Conservation (phyloP, 2,888 invertebrate species). For the Elmis aenea region DNA sequence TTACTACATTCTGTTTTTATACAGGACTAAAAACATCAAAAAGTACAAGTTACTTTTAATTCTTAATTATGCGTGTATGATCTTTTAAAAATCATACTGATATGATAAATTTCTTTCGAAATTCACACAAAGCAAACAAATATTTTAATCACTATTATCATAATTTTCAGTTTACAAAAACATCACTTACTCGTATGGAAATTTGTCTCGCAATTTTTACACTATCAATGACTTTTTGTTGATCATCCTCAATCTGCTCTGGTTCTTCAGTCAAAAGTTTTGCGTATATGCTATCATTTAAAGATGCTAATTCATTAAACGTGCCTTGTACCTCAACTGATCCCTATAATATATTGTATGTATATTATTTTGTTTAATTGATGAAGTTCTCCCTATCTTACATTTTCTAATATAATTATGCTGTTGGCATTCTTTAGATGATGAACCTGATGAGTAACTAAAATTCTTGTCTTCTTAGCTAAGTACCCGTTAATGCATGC, state of each 20-base stretch:
- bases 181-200: conserved; percentile 34
- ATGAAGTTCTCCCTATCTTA: conserved; percentile 37
- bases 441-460: conserved; percentile 86
- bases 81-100: no score
- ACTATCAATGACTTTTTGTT: conserved; percentile 25
- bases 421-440: conserved; percentile 64
- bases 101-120: no score
- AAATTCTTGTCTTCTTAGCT: conserved; percentile 62
- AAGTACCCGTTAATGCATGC: conserved; percentile 68
- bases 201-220: conserved; percentile 36
- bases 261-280: conserved; percentile 46
- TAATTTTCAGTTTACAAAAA: no score
- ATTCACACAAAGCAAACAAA: no score
- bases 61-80: no score
- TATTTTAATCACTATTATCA: no score
- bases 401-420: conserved; percentile 61
- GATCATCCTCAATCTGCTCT: conserved; percentile 41
- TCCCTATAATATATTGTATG: conserved; percentile 37
- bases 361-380: neutral
- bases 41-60: no score
- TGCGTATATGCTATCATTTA: conserved; percentile 50
- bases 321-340: conserved; percentile 48
- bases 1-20: no score
- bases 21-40: no score
- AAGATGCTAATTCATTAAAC: conserved; percentile 44